Conservation (phyloP, 2,888 invertebrate genomes). For the Stenodera caucasica region DNA sequence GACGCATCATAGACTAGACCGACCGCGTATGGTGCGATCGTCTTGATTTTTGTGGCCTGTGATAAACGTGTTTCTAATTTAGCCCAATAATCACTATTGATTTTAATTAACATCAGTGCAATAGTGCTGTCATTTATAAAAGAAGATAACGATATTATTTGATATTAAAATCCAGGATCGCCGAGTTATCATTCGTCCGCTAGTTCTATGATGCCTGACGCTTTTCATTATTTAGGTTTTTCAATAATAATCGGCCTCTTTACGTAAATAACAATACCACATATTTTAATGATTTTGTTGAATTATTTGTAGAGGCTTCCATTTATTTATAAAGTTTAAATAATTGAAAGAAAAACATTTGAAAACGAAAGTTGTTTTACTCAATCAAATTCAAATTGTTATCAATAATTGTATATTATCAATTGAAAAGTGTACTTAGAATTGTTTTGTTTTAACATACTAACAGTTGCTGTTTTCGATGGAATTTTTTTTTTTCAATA, state of each 20-base stretch:
- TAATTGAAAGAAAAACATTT: neutral
- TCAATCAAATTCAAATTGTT: constrained; percentile 37
- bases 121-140: constrained; percentile 5
- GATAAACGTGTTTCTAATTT: constrained; percentile 17
- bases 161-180: constrained; percentile 17
- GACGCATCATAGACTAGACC: constrained; percentile 37
- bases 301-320: constrained; percentile 54
- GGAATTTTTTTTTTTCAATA: constrained; percentile 45
- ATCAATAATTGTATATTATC: constrained; percentile 37
- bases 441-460: constrained; percentile 51
- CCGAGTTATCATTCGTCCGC: constrained; percentile 27
- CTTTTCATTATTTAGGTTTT: constrained; percentile 43
- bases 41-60: constrained; percentile 24
- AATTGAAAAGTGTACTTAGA: constrained; percentile 52
- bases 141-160: neutral
- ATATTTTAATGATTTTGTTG: constrained; percentile 49
- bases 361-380: constrained; percentile 45
- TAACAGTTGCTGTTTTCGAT: constrained; percentile 51
- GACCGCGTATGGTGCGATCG: constrained; percentile 20
- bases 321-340: constrained; percentile 46
- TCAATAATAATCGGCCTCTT: constrained; percentile 45
- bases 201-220: constrained; percentile 50
- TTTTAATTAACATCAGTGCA: neutral
- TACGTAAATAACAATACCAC: constrained; percentile 42
- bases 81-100: constrained; percentile 8